These are phyloP conservation scores for Sebastolobus altivelis DNA, from an alignment of 2,797 vertebrate species.

Conservation along the genomic window DNA sequence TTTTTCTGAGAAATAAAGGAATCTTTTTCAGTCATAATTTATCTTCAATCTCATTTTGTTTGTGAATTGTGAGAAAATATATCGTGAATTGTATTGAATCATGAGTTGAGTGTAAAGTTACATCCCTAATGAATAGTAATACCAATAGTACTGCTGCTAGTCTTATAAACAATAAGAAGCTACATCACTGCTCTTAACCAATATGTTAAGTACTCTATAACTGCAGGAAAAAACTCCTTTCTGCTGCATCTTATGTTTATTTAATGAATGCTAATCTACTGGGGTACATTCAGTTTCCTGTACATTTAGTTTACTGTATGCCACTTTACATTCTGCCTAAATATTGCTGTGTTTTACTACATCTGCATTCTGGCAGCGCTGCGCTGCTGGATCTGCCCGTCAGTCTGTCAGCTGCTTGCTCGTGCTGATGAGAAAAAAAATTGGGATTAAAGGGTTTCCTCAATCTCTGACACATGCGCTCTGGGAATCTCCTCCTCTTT, in stretches of 20 bases:
- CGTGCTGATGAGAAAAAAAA: slow-evolving; percentile 60
- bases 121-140: too few species aligned
- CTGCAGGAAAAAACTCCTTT: background rate
- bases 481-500: slow-evolving; percentile 57
- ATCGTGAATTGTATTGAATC: too few species aligned
- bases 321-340: slow-evolving; percentile 6
- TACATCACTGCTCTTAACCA: background rate
- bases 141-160: background rate
- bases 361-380: slow-evolving; percentile 8
- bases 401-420: slow-evolving; percentile 51
- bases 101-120: too few species aligned
- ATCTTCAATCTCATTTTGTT: too few species aligned
- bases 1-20: too few species aligned
- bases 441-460: slow-evolving; percentile 71
- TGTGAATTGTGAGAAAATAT: too few species aligned
- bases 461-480: slow-evolving; percentile 66
- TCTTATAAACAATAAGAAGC: background rate
- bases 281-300: slow-evolving; percentile 3
- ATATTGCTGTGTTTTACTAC: background rate
- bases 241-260: slow-evolving; percentile 32
- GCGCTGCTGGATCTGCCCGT: slow-evolving; percentile 20
- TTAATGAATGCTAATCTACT: background rate
- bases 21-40: too few species aligned
- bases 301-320: background rate
- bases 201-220: background rate